phyloP scores from a whole-genome alignment of 2,888 invertebrate genomes.

The Vesta saturnalis region DNA sequence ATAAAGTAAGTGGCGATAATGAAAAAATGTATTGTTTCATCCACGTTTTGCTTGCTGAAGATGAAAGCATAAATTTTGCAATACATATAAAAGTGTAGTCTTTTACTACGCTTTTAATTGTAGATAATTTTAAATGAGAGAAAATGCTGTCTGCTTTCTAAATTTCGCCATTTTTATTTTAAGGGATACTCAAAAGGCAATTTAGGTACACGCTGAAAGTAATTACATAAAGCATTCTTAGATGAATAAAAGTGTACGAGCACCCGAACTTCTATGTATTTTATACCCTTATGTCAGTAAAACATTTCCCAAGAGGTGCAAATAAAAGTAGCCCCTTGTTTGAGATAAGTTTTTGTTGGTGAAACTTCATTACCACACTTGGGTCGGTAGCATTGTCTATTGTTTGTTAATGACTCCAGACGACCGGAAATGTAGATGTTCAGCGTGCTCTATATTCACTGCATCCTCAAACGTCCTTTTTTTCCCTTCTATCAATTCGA shows the following conservation, averaged over 20 bases:
- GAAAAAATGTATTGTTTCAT: no score
- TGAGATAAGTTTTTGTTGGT: conserved; percentile 36
- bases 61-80: no score
- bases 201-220: background rate
- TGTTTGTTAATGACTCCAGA: conserved; percentile 42
- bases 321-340: conserved; percentile 28
- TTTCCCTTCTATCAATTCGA: no score
- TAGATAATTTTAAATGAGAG: no score
- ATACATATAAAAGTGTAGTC: no score
- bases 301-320: conserved; percentile 14
- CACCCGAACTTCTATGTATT: background rate
- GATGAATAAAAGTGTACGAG: background rate
- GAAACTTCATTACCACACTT: conserved; percentile 35
- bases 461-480: background rate
- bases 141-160: no score
- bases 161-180: no score
- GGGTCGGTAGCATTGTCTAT: conserved; percentile 39
- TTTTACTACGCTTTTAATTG: no score
- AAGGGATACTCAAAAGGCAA: background rate
- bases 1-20: no score
- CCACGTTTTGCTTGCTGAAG: no score
- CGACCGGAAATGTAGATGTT: conserved; percentile 41
- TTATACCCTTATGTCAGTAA: background rate
- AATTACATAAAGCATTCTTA: background rate
- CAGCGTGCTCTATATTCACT: conserved; percentile 14